A percentile compares a stretch with the other conserved stretches of the same genome.
Evolutionary conservation across 2,797 vertebrate genomes (phyloP).

Genomic region (Danio aesculapii): DNA sequence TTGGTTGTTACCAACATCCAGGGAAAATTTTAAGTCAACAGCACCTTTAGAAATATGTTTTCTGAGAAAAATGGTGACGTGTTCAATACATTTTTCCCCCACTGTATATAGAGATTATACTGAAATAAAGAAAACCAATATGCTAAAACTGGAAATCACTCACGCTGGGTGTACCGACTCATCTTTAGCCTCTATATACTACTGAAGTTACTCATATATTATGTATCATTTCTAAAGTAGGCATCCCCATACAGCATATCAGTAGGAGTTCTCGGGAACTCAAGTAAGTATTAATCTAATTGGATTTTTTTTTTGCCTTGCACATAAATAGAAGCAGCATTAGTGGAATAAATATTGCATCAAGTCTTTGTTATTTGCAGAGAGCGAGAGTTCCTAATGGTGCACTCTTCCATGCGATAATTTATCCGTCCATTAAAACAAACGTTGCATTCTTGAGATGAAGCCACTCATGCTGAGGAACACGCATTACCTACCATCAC

Average conservation of each 20-base stretch:
- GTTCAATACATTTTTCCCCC: too few relatives aligned
- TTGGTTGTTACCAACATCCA: too few relatives aligned
- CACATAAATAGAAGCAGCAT: constrained; percentile 76
- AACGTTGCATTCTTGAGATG: constrained; percentile 47
- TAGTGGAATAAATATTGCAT: constrained; percentile 87
- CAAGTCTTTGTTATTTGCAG: constrained; percentile 83
- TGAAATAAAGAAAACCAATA: constrained; percentile 1
- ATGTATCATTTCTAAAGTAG: constrained; percentile 77
- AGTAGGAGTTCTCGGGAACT: constrained; percentile 39
- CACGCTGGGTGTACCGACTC: not conserved
- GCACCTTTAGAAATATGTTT: too few relatives aligned
- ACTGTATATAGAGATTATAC: not conserved
- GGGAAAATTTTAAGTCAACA: too few relatives aligned
- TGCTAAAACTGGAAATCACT: constrained; percentile 11
- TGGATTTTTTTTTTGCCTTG: constrained; percentile 61
- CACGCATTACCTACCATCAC: constrained; percentile 15
- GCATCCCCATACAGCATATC: constrained; percentile 78
- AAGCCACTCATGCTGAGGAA: constrained; percentile 24
- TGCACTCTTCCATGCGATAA: constrained; percentile 87
- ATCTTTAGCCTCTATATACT: constrained; percentile 21
- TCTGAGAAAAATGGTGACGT: too few relatives aligned
- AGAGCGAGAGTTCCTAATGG: constrained; percentile 88
- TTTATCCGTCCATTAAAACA: constrained; percentile 79
- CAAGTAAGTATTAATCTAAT: constrained; percentile 52
- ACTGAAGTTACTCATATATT: constrained; percentile 21